Conservation (phyloP, 2,888 invertebrate genomes). For the Geophilus truncorum region DNA sequence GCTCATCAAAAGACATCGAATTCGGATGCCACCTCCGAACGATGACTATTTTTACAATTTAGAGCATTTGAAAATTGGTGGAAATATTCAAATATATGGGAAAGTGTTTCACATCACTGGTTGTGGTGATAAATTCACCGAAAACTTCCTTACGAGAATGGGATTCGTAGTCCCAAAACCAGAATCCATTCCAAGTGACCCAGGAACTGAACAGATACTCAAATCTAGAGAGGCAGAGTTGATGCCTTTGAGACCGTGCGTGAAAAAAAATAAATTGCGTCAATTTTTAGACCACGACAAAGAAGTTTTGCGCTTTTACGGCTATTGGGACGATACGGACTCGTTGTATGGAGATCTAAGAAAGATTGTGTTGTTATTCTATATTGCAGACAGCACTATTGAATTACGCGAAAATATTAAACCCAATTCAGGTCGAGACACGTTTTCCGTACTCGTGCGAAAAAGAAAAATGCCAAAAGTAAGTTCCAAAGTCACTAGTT, state of each 20-base stretch:
- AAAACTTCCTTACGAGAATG: slow-evolving; percentile 73
- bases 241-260: slow-evolving; percentile 51
- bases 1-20: slow-evolving; percentile 42
- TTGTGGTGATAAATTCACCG: slow-evolving; percentile 75
- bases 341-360: slow-evolving; percentile 71
- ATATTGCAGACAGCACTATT: slow-evolving; percentile 79
- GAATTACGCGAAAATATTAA: slow-evolving; percentile 75
- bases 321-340: slow-evolving; percentile 83
- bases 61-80: slow-evolving; percentile 79
- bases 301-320: slow-evolving; percentile 66
- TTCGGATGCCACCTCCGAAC: slow-evolving; percentile 67
- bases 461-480: slow-evolving; percentile 74
- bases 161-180: slow-evolving; percentile 66
- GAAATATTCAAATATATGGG: slow-evolving; percentile 72
- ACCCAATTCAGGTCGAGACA: slow-evolving; percentile 42
- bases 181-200: slow-evolving; percentile 54
- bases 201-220: slow-evolving; percentile 43
- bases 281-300: slow-evolving; percentile 79
- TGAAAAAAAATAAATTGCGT: slow-evolving; percentile 61
- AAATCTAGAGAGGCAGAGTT: slow-evolving; percentile 41
- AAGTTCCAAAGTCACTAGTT: no score
- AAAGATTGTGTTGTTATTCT: slow-evolving; percentile 73
- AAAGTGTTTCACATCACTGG: slow-evolving; percentile 73
- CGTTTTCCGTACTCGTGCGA: slow-evolving; percentile 41
- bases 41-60: slow-evolving; percentile 74